These are phyloP conservation scores for Tribolium madens DNA, from an alignment of 1,140 invertebrate genomes.

Conservation along the genomic window DNA sequence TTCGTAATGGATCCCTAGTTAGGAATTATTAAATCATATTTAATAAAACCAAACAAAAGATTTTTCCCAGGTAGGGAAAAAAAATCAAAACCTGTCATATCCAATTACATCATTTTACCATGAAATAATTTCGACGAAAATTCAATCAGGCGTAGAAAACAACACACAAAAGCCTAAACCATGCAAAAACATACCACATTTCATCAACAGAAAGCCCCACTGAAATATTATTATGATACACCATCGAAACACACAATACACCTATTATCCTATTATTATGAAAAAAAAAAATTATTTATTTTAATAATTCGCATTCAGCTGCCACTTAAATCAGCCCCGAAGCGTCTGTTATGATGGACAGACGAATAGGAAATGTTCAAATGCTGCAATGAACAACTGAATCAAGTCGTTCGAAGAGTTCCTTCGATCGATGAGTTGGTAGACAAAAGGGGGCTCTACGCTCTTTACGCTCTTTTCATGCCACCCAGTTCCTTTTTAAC, in stretches of 20 bases:
- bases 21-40: constrained; percentile 55
- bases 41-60: constrained; percentile 49
- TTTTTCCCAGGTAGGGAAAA: constrained; percentile 48
- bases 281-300: constrained; percentile 28
- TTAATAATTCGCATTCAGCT: constrained; percentile 20
- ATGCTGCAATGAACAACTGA: constrained; percentile 46
- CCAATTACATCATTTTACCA: constrained; percentile 48
- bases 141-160: constrained; percentile 11
- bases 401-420: constrained; percentile 45
- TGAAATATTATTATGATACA: constrained; percentile 36
- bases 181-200: constrained; percentile 58
- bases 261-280: constrained; percentile 26
- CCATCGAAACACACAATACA: not conserved
- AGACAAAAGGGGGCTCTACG: constrained; percentile 32
- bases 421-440: constrained; percentile 56
- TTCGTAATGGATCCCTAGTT: constrained; percentile 17
- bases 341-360: constrained; percentile 51
- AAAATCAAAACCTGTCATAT: constrained; percentile 49
- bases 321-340: constrained; percentile 10
- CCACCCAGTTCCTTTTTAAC: not conserved
- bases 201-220: constrained; percentile 1
- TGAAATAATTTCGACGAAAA: constrained; percentile 5
- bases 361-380: constrained; percentile 51
- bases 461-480: constrained; percentile 15
- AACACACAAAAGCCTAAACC: constrained; percentile 25